These are phyloP conservation scores for Araneus ventricosus DNA, from an alignment of 1,140 invertebrate genomes.

Conservation along the genomic window DNA sequence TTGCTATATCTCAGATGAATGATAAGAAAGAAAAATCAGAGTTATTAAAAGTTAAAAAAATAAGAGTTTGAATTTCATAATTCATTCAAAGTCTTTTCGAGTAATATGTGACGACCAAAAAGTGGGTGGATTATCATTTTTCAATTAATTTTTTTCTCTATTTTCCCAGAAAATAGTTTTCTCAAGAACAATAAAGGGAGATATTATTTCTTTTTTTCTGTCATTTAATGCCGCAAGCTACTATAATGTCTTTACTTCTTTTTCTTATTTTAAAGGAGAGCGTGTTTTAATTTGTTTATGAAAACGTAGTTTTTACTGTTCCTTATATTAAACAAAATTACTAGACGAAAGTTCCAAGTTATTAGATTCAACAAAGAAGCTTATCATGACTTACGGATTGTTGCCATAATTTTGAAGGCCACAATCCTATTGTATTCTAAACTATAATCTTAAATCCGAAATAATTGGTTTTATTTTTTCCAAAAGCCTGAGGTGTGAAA, in stretches of 20 bases:
- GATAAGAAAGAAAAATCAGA: no score
- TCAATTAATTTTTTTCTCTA: background rate
- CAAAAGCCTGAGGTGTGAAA: background rate
- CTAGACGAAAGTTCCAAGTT: background rate
- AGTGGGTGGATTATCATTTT: background rate
- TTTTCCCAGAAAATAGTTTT: background rate
- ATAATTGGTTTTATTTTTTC: slow-evolving; percentile 42
- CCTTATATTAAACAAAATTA: background rate
- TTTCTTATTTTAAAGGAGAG: background rate
- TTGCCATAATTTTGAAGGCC: background rate
- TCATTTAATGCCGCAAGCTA: background rate
- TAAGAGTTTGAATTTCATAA: no score
- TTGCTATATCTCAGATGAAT: no score
- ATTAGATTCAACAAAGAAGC: slow-evolving; percentile 7
- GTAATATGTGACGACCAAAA: background rate
- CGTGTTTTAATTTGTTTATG: slow-evolving; percentile 25
- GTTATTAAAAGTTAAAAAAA: no score
- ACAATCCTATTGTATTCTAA: background rate
- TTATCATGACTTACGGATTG: slow-evolving; percentile 42
- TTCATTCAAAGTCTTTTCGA: background rate
- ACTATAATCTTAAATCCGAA: slow-evolving; percentile 29
- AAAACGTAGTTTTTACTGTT: background rate
- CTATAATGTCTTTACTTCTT: no score
- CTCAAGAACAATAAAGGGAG: background rate
- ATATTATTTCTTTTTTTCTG: background rate